Base-by-base conservation (phyloP, 2,888 invertebrate species). In the Sepiola atlantica region DNA sequence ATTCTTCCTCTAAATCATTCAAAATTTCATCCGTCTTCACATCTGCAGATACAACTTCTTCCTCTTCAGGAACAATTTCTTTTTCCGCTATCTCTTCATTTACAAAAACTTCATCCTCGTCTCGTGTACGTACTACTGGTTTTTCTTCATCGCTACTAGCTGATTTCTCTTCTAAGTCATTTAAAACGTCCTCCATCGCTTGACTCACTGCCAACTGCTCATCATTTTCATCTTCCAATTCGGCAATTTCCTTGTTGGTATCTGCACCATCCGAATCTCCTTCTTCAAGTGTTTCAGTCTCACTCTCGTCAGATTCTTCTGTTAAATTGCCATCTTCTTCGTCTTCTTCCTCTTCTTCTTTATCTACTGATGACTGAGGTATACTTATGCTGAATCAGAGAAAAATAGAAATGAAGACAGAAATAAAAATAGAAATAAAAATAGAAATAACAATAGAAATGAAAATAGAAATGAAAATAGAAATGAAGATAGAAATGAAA, bases 271-370 rank as follows among this genome's bases (percentile, higher is more conserved):
- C 95, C 0, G 94, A 94, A 14, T 94, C 95, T n/a, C 94, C 94
- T 91, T 94, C 95, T 91, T 95, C 95, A 18, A 93, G 35, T 32
- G 93, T 93, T 93, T 93, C 93, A 4, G 93, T 94, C 24, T 94
- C 95, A 61, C 91, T 94, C 45, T 94, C 93, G 90, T 94, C 95
- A 91, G 92, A 94, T 45, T 92, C 94, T 32, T 95, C 95, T n/a
- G 95, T 94, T 14, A 92, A 90, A 35, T 55, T 90, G 55, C 94
- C 94, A 18, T 98, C 99, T 96, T 99, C 99, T 95, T 98, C 98
- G 95, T 95, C 95, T 16, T 91, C 94, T 94, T 94, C 77, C 35
- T 32, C 94, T 35, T 94, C 93, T 28, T 94, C 95, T 93, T 96
- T 95, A 90, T 95, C 94, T 94, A 77, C 16, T 77, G 77, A 77